These are phyloP conservation scores for Avahi laniger DNA, from an alignment of 2,797 vertebrate species.

Conservation along the genomic window DNA sequence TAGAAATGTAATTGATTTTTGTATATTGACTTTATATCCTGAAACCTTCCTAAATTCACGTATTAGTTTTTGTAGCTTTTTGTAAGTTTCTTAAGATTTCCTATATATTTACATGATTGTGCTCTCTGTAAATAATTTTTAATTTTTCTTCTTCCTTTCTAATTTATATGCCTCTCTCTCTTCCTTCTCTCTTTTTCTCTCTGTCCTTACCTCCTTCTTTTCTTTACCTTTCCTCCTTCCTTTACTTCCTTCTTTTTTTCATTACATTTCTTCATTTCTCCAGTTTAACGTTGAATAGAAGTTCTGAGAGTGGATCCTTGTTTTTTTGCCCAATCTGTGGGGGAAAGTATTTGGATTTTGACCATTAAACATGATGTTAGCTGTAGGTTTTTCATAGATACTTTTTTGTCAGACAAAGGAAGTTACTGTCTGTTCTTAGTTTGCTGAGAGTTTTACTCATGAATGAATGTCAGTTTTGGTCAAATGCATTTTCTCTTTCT, in stretches of 20 bases:
- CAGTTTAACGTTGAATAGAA: neutral
- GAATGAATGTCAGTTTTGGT: constrained; percentile 32
- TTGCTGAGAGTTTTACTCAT: constrained; percentile 21
- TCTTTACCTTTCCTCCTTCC: neutral
- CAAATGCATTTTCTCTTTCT: constrained; percentile 41
- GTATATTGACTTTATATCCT: neutral
- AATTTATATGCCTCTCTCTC: neutral
- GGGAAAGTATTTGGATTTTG: neutral
- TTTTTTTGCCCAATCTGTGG: neutral
- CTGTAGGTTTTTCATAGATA: neutral
- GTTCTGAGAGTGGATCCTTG: neutral
- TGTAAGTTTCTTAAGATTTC: constrained; percentile 10
- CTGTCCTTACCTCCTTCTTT: neutral
- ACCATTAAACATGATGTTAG: neutral
- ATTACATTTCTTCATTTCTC: neutral
- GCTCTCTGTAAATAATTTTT: neutral
- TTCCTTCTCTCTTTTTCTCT: neutral
- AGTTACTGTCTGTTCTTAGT: neutral
- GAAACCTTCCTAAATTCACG: neutral
- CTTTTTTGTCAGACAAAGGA: neutral
- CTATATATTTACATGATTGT: neutral
- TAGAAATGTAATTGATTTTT: neutral
- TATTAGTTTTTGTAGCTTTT: neutral
- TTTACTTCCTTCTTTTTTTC: neutral
- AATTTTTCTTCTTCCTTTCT: neutral